These are phyloP conservation scores for Mungos mungo DNA, from an alignment of 2,113 vertebrate genomes.

Conservation along the genomic window DNA sequence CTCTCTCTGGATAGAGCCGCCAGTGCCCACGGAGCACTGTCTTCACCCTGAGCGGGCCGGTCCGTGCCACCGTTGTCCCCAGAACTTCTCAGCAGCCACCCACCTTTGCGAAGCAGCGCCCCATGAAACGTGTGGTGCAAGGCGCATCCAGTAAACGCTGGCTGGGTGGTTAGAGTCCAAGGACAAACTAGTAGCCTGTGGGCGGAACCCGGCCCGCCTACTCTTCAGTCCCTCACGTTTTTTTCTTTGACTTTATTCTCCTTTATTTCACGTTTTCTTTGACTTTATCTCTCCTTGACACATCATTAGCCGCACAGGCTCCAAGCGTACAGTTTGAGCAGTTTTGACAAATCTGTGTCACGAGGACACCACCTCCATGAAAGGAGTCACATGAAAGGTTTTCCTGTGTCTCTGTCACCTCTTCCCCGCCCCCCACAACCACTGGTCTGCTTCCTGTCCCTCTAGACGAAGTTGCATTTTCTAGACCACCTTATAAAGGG, in stretches of 20 bases:
- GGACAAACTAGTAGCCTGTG: not conserved
- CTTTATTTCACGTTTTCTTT: no score
- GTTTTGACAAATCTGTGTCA: no score
- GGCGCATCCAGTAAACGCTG: rapidly evolving
- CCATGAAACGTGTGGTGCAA: rapidly evolving
- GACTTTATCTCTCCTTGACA: not conserved
- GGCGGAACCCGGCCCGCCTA: not conserved
- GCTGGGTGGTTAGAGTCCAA: not conserved
- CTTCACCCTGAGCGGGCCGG: not conserved
- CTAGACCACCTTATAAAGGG: not conserved
- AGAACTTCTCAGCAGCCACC: not conserved
- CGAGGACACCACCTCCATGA: not conserved
- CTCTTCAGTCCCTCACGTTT: not conserved
- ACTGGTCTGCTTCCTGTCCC: not conserved
- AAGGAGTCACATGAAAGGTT: not conserved
- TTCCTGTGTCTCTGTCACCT: not conserved
- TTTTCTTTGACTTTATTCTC: not conserved
- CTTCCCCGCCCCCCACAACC: not conserved
- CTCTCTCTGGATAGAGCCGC: not conserved
- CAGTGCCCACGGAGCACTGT: rapidly evolving
- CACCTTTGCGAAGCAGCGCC: not conserved
- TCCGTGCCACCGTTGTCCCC: not conserved
- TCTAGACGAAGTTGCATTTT: not conserved
- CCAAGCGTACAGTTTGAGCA: not conserved
- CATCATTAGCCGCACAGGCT: not conserved